Evolutionary conservation across 2,888 invertebrate genomes (phyloP).

Genomic region (Lycophotia porphyrea): DNA sequence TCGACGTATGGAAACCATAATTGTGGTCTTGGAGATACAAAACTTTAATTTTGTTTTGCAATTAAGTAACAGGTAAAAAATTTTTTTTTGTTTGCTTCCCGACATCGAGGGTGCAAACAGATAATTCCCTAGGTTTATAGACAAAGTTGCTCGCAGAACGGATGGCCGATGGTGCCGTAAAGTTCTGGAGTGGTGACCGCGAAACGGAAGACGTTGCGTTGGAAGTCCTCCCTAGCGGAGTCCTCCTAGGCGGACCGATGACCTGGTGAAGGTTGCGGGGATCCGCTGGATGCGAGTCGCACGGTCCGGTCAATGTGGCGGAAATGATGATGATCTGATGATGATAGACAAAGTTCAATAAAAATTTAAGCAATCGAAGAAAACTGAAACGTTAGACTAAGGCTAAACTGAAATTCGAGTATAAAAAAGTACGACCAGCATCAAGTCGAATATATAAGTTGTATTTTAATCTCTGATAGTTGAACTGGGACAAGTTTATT

Average conservation of each 20-base stretch:
- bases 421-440: background rate
- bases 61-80: background rate
- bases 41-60: background rate
- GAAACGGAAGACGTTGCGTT: no score
- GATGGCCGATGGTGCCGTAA: no score
- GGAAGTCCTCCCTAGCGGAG: no score
- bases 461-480: no score
- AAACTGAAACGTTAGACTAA: background rate
- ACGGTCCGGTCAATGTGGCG: no score
- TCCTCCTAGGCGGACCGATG: no score
- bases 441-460: background rate
- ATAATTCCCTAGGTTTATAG: background rate
- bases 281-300: no score
- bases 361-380: background rate
- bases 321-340: no score
- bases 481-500: background rate
- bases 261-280: no score
- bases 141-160: no score
- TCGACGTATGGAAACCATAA: background rate
- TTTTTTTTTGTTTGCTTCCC: background rate
- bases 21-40: conserved; percentile 4
- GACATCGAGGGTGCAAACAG: background rate
- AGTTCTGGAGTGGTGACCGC: no score
- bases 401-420: background rate
- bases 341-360: background rate